These are phyloP conservation scores for Paramormyrops kingsleyae DNA, from an alignment of 2,113 vertebrate genomes.

Conservation along the genomic window DNA sequence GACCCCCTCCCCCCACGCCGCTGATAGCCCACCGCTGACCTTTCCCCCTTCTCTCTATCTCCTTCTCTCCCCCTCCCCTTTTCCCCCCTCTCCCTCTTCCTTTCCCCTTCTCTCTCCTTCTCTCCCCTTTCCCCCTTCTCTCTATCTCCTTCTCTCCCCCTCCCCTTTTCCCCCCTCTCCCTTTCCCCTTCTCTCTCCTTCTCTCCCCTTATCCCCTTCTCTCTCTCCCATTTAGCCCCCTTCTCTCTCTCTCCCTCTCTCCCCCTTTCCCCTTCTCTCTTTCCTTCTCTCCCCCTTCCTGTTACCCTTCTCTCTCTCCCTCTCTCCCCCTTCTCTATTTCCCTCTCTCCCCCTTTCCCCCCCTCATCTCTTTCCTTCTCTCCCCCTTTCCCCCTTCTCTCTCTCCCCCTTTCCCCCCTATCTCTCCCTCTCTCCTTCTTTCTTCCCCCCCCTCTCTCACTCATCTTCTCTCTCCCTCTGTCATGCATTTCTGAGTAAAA, in stretches of 20 bases:
- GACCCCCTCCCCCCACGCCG: neutral
- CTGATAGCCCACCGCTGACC: neutral
- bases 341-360: neutral
- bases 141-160: neutral
- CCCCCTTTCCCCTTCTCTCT: neutral
- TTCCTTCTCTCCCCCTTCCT: neutral
- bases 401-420: neutral
- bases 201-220: slow-evolving; percentile 25
- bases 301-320: neutral
- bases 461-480: neutral
- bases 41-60: slow-evolving; percentile 14
- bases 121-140: neutral
- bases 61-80: slow-evolving; percentile 15
- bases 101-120: neutral
- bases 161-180: too few relatives aligned
- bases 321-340: neutral
- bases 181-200: slow-evolving; percentile 10
- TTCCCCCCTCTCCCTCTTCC: neutral
- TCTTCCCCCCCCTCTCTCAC: neutral
- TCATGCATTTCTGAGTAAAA: neutral
- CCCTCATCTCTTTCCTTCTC: neutral
- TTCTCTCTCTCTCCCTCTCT: neutral
- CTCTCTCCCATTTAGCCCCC: too few relatives aligned
- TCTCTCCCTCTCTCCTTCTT: neutral
- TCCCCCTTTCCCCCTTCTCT: slow-evolving; percentile 13